Base-by-base conservation (phyloP, 2,113 vertebrate species). In the Phalacrocorax pelagicus region DNA sequence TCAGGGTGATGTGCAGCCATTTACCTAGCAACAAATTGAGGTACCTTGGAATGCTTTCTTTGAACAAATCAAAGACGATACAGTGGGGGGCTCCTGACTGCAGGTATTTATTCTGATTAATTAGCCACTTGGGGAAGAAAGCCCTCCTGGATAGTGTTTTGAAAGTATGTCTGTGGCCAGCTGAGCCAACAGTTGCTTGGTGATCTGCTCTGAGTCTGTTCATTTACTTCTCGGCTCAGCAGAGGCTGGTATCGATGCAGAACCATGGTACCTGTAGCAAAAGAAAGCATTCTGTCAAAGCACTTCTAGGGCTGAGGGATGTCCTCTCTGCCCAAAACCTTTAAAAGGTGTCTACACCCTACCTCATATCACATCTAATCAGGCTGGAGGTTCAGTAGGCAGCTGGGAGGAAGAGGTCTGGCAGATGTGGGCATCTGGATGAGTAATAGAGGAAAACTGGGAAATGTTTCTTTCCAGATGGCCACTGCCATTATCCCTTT, bases 21-120 rank as follows among this genome's bases (percentile, higher is more conserved):
- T 94, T 66, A 92, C 74, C 59, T 73, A 88, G 78, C 81, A 90
- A 95, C 69, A 94, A 70, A 94, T 77, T 88, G 84, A 92, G 89
- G 75, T 70, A 72, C 83, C 51, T 79, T 74, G 55, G 62, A 95
- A 91, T 84, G 61, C 36, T 77, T 92, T 79, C 74, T 79, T 79
- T 46, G 63, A 73, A 51, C 36, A 92, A 95, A 92, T 82, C 73
- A 87, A 89, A 91, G 59, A 59, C 30, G 69, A 16, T 57, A 9
- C n/a, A 40, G 38, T 70, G 36, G 52, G 27, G 72, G 34, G 36
- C 11, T 96, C 58, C 55, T 3, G n/a, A 86, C 72, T 84, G 58
- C 51, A 95, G 89, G 79, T 94, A 91, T 96, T 97, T 94, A 86
- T 96, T 96, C 91, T 86, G 84, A 94, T 96, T 95, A 94, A 93